Conservation (phyloP, 2,113 vertebrate genomes). For the Sinocyclocheilus anshuiensis region DNA sequence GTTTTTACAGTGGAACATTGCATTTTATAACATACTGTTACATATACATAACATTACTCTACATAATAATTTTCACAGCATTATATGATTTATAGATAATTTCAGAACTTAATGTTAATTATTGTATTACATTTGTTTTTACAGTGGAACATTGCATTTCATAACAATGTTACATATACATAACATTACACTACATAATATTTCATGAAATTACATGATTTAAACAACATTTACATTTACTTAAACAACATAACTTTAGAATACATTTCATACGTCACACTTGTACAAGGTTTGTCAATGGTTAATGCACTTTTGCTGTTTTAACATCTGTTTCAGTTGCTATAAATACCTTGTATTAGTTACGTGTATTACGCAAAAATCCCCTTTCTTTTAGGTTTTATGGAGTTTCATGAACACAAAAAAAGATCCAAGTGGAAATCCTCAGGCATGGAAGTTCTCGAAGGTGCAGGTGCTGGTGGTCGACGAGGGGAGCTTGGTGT, state of each 20-base stretch:
- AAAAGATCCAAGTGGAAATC: not conserved
- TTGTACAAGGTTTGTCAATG: not conserved
- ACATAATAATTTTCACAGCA: not conserved
- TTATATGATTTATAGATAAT: too few relatives aligned
- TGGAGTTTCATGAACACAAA: slow-evolving; percentile 53
- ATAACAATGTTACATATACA: too few relatives aligned
- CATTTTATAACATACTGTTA: not conserved
- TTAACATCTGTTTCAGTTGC: not conserved
- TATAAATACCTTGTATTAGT: not conserved
- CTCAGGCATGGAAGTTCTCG: slow-evolving; percentile 79
- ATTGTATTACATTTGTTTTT: too few relatives aligned
- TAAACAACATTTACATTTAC: not conserved
- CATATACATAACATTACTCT: not conserved
- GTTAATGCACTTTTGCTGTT: not conserved
- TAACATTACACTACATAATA: not conserved
- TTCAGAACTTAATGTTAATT: too few relatives aligned
- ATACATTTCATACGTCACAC: not conserved
- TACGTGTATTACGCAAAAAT: not conserved
- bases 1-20: not conserved
- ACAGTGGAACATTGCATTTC: too few relatives aligned
- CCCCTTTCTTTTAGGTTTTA: slow-evolving; percentile 51
- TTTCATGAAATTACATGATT: not conserved
- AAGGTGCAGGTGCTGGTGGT: slow-evolving; percentile 78
- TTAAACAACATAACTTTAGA: not conserved
- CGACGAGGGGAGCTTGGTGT: slow-evolving; percentile 87